phyloP scores from a whole-genome alignment of 2,888 invertebrate genomes.

The Sericinus montela region DNA sequence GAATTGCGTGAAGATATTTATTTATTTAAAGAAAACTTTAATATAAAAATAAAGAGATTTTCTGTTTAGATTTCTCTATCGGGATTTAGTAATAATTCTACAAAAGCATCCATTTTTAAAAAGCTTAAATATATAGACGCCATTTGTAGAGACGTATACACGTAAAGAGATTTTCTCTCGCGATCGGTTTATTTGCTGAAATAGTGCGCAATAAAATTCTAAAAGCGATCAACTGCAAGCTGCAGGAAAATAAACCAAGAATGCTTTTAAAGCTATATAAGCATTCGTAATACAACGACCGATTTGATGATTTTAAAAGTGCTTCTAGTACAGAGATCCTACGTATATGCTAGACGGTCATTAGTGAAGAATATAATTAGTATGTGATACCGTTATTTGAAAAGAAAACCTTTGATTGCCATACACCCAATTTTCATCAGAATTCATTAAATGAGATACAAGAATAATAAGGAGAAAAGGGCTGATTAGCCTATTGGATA shows the following conservation, averaged over 20 bases:
- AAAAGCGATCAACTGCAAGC: constrained; percentile 56
- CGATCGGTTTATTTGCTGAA: constrained; percentile 57
- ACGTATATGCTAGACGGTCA: background rate
- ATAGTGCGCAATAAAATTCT: constrained; percentile 75
- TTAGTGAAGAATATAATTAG: background rate
- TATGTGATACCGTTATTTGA: too few relatives aligned
- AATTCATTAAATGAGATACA: too few relatives aligned
- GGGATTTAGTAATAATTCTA: too few relatives aligned
- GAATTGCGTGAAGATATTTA: too few relatives aligned
- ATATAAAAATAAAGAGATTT: too few relatives aligned
- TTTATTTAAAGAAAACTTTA: too few relatives aligned
- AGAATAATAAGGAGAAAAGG: too few relatives aligned
- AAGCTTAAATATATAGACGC: background rate
- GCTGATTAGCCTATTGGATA: too few relatives aligned
- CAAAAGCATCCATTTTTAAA: background rate
- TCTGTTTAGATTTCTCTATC: too few relatives aligned
- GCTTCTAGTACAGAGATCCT: background rate
- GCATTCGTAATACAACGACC: background rate
- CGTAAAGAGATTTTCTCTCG: constrained; percentile 12
- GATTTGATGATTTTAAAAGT: constrained; percentile 4
- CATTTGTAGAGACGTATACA: constrained; percentile 11
- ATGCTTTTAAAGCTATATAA: constrained; percentile 12
- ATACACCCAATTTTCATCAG: too few relatives aligned
- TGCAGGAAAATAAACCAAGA: constrained; percentile 61
- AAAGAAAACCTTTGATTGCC: too few relatives aligned